Conservation (phyloP, 2,888 invertebrate species). For the Chorisops tibialis region DNA sequence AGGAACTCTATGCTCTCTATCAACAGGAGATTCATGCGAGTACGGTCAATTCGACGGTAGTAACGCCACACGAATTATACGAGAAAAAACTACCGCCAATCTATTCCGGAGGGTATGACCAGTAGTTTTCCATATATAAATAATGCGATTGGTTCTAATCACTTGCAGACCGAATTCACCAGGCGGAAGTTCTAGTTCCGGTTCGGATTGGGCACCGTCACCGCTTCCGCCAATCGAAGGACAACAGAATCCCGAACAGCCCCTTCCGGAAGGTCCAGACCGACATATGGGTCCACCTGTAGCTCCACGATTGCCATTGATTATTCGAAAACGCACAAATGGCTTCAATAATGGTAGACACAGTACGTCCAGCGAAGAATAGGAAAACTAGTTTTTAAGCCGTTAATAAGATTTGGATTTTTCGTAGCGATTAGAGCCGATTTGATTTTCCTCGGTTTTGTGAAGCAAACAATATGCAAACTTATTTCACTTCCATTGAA, state of each 20-base stretch:
- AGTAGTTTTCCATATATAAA: background rate
- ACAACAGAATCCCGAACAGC: constrained; percentile 10
- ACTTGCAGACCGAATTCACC: constrained; percentile 47
- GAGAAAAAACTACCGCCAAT: constrained; percentile 52
- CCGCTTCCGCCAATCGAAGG: constrained; percentile 38
- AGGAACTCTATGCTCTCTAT: constrained; percentile 76
- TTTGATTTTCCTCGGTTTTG: too few species aligned
- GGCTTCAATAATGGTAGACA: constrained; percentile 46
- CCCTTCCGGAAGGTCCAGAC: constrained; percentile 37
- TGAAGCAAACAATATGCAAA: too few species aligned
- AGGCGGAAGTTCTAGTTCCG: constrained; percentile 48
- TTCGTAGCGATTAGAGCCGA: background rate
- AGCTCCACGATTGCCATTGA: constrained; percentile 43
- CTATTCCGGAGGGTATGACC: constrained; percentile 48
- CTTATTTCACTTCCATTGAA: too few species aligned
- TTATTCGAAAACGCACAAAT: constrained; percentile 35
- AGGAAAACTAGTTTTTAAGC: background rate
- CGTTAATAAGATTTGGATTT: background rate
- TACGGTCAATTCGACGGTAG: constrained; percentile 59
- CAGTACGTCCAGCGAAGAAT: constrained; percentile 34
- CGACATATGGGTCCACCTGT: constrained; percentile 50
- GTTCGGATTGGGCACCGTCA: constrained; percentile 52
- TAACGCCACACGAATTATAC: constrained; percentile 45
- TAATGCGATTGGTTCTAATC: constrained; percentile 10
- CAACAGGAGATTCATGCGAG: constrained; percentile 85